A percentile compares a stretch with the other conserved stretches of the same genome.
These are phyloP conservation scores for Ametastegia equiseti DNA, from an alignment of 2,888 invertebrate species.

Conservation along the genomic window DNA sequence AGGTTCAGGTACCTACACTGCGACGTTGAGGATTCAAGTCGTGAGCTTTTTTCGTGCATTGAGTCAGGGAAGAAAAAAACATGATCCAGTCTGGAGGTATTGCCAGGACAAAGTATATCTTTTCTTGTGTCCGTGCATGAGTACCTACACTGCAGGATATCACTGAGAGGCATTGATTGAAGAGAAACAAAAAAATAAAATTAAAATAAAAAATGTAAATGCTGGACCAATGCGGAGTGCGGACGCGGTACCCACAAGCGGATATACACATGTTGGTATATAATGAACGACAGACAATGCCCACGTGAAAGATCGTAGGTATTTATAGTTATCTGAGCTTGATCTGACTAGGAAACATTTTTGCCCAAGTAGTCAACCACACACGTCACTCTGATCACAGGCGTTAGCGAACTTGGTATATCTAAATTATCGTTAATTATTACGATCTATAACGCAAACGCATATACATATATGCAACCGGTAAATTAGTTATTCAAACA, in stretches of 20 bases:
- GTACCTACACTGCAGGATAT: not conserved
- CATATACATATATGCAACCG: not conserved
- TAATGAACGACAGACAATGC: conserved; percentile 22
- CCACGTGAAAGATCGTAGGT: conserved; percentile 38
- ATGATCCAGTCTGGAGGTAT: not conserved
- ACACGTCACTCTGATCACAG: conserved; percentile 25
- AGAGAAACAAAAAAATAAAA: too few relatives aligned
- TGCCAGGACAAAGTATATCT: not conserved
- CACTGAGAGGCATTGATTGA: conserved; percentile 9
- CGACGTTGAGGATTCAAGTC: not conserved
- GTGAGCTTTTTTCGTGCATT: not conserved
- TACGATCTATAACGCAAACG: too few relatives aligned
- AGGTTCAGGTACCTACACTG: too few relatives aligned
- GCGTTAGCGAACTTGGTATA: not conserved
- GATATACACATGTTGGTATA: too few relatives aligned
- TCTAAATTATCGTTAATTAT: conserved; percentile 31
- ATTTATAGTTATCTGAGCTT: conserved; percentile 34
- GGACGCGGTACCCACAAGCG: conserved; percentile 22
- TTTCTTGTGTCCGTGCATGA: not conserved
- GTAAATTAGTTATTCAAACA: not conserved
- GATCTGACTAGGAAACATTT: conserved; percentile 20
- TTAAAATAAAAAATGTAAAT: conserved; percentile 33
- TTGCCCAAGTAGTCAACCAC: conserved; percentile 13
- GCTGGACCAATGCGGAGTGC: conserved; percentile 9
- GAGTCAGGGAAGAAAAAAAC: not conserved